Conservation (phyloP, 64 coral and sea anemone species). For the Montipora foliosa region DNA sequence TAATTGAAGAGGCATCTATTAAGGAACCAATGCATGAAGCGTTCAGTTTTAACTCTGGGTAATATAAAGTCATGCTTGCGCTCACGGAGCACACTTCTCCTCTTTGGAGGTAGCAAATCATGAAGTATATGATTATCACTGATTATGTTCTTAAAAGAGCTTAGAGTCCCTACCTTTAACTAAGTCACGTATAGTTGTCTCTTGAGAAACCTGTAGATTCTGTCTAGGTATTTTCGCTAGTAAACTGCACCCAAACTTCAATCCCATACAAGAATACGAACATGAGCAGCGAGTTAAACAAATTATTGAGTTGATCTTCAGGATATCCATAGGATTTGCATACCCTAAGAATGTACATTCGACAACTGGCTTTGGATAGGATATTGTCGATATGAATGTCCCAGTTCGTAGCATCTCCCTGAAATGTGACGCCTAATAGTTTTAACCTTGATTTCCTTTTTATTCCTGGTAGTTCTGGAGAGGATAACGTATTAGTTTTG, state of each 20-base stretch:
- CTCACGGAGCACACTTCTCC: not conserved
- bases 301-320: not conserved
- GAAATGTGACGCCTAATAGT: not conserved
- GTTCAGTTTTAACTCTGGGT: not conserved
- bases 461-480: too few species aligned
- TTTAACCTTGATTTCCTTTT: too few species aligned
- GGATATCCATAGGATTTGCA: conserved; percentile 31
- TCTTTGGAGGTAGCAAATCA: not conserved
- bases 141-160: not conserved
- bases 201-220: not conserved
- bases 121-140: not conserved
- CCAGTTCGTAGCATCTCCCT: not conserved
- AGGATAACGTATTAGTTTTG: too few species aligned
- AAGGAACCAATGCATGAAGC: not conserved
- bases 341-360: conserved; percentile 48
- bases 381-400: not conserved
- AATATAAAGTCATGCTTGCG: not conserved
- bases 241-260: not conserved
- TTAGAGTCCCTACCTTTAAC: not conserved
- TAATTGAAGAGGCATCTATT: not conserved
- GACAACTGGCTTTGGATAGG: not conserved
- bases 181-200: not conserved
- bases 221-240: not conserved
- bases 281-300: conserved; percentile 10
- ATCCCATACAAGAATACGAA: not conserved